Percentiles rank a stretch among this genome's conserved stretches.
Conservation (phyloP, 2,797 vertebrate species). For the Sebastes minor region DNA sequence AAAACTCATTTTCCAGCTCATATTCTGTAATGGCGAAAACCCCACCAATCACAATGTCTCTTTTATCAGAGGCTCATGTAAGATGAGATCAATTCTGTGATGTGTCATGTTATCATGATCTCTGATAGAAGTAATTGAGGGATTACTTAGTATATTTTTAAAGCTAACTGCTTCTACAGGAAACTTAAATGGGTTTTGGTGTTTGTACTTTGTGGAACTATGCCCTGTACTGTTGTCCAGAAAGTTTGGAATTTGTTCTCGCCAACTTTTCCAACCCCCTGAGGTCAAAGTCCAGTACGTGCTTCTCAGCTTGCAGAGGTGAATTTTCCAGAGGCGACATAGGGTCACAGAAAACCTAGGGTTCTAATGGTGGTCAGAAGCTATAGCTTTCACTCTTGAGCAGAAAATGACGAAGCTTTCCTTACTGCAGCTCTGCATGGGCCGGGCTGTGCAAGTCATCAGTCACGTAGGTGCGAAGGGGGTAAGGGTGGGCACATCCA, state of each 20-base stretch:
- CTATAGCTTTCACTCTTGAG: conserved; percentile 40
- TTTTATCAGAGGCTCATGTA: not conserved
- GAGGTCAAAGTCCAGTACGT: conserved; percentile 56
- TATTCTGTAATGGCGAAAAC: conserved; percentile 12
- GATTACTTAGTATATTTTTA: not conserved
- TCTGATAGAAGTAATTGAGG: not conserved
- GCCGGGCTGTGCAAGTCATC: conserved; percentile 51
- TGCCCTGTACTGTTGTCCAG: not conserved
- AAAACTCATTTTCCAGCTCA: conserved; percentile 26
- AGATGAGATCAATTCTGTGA: not conserved
- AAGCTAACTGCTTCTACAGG: not conserved
- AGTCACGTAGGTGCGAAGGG: conserved; percentile 54
- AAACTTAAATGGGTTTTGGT: conserved; percentile 7
- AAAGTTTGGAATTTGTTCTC: conserved; percentile 59
- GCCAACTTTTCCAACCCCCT: conserved; percentile 42
- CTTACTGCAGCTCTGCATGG: conserved; percentile 48
- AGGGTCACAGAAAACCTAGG: conserved; percentile 50
- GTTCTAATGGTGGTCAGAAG: conserved; percentile 54
- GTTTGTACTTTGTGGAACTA: conserved; percentile 1
- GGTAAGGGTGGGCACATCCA: conserved; percentile 48
- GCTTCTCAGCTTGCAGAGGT: conserved; percentile 47
- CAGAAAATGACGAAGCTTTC: conserved; percentile 53
- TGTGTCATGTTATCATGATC: not conserved
- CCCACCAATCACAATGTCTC: not conserved
- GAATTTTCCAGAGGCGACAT: conserved; percentile 48